Percentiles rank a stretch among this genome's conserved stretches.
Evolutionary conservation across 2,797 vertebrate genomes (phyloP).

Genomic region (Tolypeutes matacus): DNA sequence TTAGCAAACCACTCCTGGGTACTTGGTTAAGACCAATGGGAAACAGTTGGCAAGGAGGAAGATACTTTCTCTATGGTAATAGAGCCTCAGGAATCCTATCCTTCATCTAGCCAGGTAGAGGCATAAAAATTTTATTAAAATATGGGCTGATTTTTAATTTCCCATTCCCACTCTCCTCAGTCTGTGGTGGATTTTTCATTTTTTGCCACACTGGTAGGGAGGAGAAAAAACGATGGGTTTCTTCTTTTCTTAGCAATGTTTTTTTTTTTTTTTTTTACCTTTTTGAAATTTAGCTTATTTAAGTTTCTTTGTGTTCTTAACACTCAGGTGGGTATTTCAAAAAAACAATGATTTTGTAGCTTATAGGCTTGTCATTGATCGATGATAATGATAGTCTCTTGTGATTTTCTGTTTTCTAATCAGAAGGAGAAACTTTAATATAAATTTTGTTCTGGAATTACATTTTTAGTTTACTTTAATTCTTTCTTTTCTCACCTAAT

Average conservation of each 20-base stretch:
- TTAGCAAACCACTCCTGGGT: neutral
- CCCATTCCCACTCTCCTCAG: neutral
- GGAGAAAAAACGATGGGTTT: neutral
- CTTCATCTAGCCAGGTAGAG: neutral
- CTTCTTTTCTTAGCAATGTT: neutral
- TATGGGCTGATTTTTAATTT: neutral
- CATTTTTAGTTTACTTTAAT: neutral
- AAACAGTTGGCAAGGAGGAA: neutral
- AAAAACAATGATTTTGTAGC: neutral
- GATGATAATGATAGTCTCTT: neutral
- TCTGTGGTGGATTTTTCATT: neutral
- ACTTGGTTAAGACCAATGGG: neutral
- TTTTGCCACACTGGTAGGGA: neutral
- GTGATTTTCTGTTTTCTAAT: neutral
- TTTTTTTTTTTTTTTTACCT: too few species aligned
- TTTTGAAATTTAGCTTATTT: neutral
- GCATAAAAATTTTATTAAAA: neutral
- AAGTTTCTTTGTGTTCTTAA: neutral
- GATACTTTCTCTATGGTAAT: neutral
- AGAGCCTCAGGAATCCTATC: neutral
- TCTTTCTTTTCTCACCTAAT: neutral
- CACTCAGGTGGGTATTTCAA: neutral
- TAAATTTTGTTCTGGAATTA: neutral
- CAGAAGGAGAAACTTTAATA: neutral
- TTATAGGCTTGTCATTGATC: neutral